Conservation (phyloP, 2,888 invertebrate genomes). For the Xestoiulus laeticollis region DNA sequence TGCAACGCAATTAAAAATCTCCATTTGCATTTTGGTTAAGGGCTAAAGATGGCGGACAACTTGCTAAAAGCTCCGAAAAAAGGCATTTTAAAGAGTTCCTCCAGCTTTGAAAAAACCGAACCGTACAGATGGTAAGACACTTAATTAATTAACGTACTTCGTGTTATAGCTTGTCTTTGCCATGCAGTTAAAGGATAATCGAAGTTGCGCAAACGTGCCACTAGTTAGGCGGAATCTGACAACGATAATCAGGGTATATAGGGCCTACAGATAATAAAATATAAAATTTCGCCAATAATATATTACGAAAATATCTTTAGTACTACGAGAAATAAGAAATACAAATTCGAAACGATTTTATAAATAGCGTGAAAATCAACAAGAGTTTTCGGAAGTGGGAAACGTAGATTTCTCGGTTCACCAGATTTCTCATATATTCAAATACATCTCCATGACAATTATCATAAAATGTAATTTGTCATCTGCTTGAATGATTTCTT, state of each 20-base stretch:
- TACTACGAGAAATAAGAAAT: too few species aligned
- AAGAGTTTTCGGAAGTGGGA: background rate
- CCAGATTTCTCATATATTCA: background rate
- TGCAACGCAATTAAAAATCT: conserved; percentile 10
- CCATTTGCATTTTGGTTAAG: background rate
- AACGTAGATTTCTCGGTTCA: background rate
- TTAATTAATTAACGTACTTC: background rate
- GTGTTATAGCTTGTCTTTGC: background rate
- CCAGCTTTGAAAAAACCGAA: conserved; percentile 53
- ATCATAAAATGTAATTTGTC: background rate
- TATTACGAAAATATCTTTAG: too few species aligned
- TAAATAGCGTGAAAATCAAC: too few species aligned
- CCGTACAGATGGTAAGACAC: conserved; percentile 51
- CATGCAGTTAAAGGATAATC: background rate
- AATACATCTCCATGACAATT: background rate
- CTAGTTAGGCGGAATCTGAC: background rate
- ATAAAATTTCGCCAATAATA: background rate
- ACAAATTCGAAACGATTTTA: too few species aligned
- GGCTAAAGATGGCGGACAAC: conserved; percentile 51
- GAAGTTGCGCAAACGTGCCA: background rate
- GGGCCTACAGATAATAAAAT: too few species aligned
- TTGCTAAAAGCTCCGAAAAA: conserved; percentile 50
- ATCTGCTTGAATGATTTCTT: background rate
- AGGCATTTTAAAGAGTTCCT: conserved; percentile 54
- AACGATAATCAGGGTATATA: background rate